These are phyloP conservation scores for Pegoplata infirma DNA, from an alignment of 2,888 invertebrate genomes.

Conservation along the genomic window DNA sequence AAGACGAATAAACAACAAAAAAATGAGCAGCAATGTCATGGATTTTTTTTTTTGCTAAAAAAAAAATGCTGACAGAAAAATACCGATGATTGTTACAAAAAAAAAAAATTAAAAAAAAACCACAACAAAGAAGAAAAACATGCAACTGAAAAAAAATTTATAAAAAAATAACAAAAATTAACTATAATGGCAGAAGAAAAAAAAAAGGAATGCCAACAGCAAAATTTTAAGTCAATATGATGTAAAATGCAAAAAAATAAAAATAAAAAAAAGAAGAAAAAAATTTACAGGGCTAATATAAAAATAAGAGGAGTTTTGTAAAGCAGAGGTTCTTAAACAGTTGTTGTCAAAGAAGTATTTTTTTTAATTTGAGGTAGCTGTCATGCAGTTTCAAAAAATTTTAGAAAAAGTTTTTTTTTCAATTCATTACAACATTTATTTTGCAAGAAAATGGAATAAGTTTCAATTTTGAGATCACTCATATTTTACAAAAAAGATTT, in stretches of 20 bases:
- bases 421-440: too few species aligned
- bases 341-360: too few species aligned
- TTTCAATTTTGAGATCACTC: too few species aligned
- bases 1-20: too few species aligned
- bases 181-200: conserved; percentile 19
- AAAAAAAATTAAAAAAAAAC: not conserved
- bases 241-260: not conserved
- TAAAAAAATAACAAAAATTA: conserved; percentile 7
- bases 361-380: too few species aligned
- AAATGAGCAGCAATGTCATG: conserved; percentile 3
- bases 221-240: conserved; percentile 18
- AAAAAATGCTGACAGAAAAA: conserved; percentile 1
- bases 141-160: not conserved
- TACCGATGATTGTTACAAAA: not conserved
- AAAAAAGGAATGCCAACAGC: conserved; percentile 7
- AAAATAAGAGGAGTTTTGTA: not conserved
- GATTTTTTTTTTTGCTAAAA: conserved; percentile 1
- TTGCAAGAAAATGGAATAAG: too few species aligned
- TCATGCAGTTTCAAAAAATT: too few species aligned
- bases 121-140: not conserved
- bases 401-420: too few species aligned
- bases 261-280: not conserved
- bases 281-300: too few species aligned
- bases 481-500: too few species aligned
- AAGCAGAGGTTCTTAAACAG: not conserved